Percentiles rank a stretch among this genome's conserved stretches.
Evolutionary conservation across 2,888 invertebrate genomes (phyloP).

Genomic region (Parnassius smintheus): DNA sequence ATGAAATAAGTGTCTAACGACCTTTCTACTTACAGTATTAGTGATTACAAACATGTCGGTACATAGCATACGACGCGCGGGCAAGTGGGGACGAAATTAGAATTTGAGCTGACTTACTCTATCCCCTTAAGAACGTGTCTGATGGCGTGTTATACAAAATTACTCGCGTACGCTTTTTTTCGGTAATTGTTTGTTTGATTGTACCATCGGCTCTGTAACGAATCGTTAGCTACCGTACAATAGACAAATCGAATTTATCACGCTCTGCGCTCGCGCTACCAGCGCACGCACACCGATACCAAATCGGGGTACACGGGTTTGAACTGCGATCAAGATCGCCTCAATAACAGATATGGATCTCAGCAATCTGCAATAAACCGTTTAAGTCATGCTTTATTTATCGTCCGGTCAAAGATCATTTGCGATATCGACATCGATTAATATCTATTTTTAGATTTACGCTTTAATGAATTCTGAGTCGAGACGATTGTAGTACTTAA

Average conservation of each 20-base stretch:
- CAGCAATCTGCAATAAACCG: conserved; percentile 28
- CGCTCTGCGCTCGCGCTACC: conserved; percentile 44
- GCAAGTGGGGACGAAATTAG: no score
- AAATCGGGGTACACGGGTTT: conserved; percentile 10
- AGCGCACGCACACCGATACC: conserved; percentile 11
- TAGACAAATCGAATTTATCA: conserved; percentile 66
- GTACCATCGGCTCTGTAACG: conserved; percentile 45
- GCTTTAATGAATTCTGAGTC: neutral
- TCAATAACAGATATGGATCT: conserved; percentile 26
- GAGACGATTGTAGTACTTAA: neutral
- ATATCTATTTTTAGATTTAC: conserved; percentile 9
- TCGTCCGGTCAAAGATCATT: conserved; percentile 16
- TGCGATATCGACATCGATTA: conserved; percentile 4
- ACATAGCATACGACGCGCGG: no score
- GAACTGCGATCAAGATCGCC: conserved; percentile 16
- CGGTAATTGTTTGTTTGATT: conserved; percentile 17
- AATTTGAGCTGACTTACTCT: no score
- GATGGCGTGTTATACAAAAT: neutral
- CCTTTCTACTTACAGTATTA: no score
- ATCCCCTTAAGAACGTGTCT: no score
- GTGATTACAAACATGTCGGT: no score
- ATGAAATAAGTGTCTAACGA: no score
- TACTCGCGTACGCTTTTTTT: neutral
- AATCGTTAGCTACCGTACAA: conserved; percentile 59
- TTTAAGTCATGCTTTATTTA: conserved; percentile 17